Evolutionary conservation across 2,797 vertebrate species (phyloP), one percentile per base, ranked within the genome.

Genomic region (Phoxinus dragarum): DNA sequence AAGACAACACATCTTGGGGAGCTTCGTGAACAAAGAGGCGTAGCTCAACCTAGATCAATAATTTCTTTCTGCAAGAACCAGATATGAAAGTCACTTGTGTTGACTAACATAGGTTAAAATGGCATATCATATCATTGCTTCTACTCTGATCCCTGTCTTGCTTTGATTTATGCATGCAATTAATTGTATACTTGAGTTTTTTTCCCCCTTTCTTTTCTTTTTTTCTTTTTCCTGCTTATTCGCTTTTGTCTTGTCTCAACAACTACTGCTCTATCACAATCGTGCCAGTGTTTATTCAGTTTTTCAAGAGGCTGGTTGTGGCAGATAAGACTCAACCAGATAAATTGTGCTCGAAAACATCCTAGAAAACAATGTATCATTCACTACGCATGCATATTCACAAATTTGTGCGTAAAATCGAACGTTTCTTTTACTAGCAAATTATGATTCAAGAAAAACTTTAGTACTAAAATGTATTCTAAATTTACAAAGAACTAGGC

Each of bases 1-100:
- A 79, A 79, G 75, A 69, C 75, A 27, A 61, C 76, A n/a, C 83
- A 44, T 84, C 66, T 84, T 34, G 67, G 38, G 71, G 23, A 79
- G 75, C 40, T 34, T 42, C 12, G 1, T 42, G 82, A 77, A 78
- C 82, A 69, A 84, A 59, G 49, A 80, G 79, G 61, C 52, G 64
- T 23, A 69, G 79, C 61, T 49, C 61, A 47, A 67, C 10, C 79
- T 68, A 52, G 79, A 81, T 81, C 79, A 52, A 69, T 81, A 23
- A 81, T 36, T 17, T 67, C 47, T 81, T n/a, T 69, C 79, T 49
- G 66, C 66, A 17, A 36, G 47, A 52, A 47, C 64, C 61, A 68
- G 44, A 81, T 81, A 52, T 81, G 66, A 49, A 81, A 81, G 79
- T 68, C 2, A 21, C 64, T 68, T 47, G 27, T 34, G 61, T 34